Evolutionary conservation across 2,797 vertebrate species (phyloP).

Genomic region (Poecilia wingei): DNA sequence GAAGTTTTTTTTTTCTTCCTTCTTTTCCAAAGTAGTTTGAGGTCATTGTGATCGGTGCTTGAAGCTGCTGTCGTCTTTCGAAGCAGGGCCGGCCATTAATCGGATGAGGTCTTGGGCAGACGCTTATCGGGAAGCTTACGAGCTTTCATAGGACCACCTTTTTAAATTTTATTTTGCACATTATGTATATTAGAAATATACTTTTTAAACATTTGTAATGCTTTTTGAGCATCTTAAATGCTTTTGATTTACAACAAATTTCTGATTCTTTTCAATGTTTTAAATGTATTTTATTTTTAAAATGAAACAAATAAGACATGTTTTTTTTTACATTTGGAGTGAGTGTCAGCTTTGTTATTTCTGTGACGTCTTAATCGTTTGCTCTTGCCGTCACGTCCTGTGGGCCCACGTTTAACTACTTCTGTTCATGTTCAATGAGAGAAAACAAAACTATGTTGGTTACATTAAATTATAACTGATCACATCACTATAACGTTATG

Average conservation of each 20-base stretch:
- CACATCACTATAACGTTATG: neutral
- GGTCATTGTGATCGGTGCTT: slow-evolving; percentile 17
- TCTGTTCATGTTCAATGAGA: neutral
- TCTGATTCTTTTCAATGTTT: neutral
- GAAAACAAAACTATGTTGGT: neutral
- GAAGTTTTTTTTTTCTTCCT: neutral
- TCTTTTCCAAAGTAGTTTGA: slow-evolving; percentile 4
- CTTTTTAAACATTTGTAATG: too few species aligned
- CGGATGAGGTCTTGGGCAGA: neutral
- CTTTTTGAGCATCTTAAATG: neutral
- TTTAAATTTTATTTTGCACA: neutral
- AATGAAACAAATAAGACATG: neutral
- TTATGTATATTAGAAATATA: neutral
- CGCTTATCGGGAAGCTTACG: neutral
- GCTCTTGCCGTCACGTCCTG: neutral
- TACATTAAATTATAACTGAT: neutral
- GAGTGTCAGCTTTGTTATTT: neutral
- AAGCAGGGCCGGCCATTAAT: neutral
- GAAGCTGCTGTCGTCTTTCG: slow-evolving; percentile 14
- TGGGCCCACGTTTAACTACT: neutral
- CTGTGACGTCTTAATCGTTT: neutral
- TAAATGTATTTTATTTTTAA: neutral
- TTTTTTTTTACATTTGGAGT: neutral
- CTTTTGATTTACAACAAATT: neutral
- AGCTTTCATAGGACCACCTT: neutral